A percentile compares a stretch with the other conserved stretches of the same genome.
Evolutionary conservation across 1,140 invertebrate genomes (phyloP).

Genomic region (Nomia melanderi): DNA sequence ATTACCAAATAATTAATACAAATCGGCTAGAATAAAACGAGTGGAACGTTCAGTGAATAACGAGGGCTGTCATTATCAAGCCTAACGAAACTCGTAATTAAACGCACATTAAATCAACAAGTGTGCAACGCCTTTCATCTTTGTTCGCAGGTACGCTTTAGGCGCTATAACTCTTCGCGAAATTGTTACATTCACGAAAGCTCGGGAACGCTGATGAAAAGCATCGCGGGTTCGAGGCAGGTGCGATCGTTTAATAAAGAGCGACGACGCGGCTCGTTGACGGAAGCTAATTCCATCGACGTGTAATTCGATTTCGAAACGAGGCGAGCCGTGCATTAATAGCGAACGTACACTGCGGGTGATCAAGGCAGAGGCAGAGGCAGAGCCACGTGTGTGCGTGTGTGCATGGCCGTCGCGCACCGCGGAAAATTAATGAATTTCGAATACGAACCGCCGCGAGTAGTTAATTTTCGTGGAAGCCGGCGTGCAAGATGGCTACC

Average conservation of each 20-base stretch:
- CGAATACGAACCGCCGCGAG: conserved; percentile 59
- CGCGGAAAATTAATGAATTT: conserved; percentile 60
- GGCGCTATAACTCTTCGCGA: too few relatives aligned
- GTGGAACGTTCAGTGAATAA: too few relatives aligned
- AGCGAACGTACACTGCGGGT: conserved; percentile 54
- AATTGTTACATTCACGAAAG: too few relatives aligned
- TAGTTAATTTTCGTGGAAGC: conserved; percentile 63
- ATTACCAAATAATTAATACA: too few relatives aligned
- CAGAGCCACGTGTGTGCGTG: not conserved
- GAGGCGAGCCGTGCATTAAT: conserved; percentile 50
- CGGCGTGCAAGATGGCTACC: conserved; percentile 53
- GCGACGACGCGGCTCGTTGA: conserved; percentile 42
- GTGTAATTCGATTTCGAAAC: conserved; percentile 59
- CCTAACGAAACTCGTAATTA: too few relatives aligned
- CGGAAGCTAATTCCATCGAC: conserved; percentile 53
- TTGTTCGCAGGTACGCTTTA: too few relatives aligned
- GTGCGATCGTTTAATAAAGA: conserved; percentile 30
- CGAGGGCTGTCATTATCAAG: too few relatives aligned
- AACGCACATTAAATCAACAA: too few relatives aligned
- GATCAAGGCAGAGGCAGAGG: conserved; percentile 28
- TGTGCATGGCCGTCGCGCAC: conserved; percentile 40
- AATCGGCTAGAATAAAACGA: too few relatives aligned
- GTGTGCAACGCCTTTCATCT: too few relatives aligned
- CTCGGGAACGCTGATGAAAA: too few relatives aligned
- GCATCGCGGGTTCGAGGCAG: not conserved